Percentiles rank a stretch among this genome's conserved stretches.
These are phyloP conservation scores for Pyxicephalus adspersus DNA, from an alignment of 2,113 vertebrate species.

Conservation along the genomic window DNA sequence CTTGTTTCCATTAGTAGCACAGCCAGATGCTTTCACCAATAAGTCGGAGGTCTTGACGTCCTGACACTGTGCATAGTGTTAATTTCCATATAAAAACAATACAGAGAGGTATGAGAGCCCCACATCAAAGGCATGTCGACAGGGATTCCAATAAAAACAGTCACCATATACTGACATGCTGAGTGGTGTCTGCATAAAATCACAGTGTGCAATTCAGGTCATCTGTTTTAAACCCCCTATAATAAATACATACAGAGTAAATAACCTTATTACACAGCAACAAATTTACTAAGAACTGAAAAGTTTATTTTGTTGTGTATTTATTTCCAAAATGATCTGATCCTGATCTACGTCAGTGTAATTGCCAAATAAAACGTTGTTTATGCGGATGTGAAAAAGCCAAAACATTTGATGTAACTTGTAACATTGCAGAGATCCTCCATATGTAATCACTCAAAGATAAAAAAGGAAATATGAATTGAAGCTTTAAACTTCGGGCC, in stretches of 20 bases:
- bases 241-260: not conserved
- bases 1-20: not conserved
- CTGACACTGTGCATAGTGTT: not conserved
- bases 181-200: not conserved
- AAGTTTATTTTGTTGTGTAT: not conserved
- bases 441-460: not conserved
- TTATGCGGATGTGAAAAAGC: not conserved
- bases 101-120: not conserved
- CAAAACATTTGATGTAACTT: not conserved
- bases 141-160: slow-evolving; percentile 1
- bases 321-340: not conserved
- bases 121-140: slow-evolving; percentile 3
- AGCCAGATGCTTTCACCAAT: not conserved
- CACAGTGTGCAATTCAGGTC: not conserved
- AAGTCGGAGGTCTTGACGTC: not conserved
- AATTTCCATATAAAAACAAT: slow-evolving; percentile 7
- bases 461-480: not conserved
- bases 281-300: not conserved
- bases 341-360: not conserved
- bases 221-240: not conserved
- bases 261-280: not conserved
- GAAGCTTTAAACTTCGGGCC: not conserved
- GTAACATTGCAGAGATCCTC: too few species aligned
- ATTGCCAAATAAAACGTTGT: not conserved
- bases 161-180: not conserved